Conservation (phyloP, 2,113 vertebrate species). For the Pionites leucogaster region DNA sequence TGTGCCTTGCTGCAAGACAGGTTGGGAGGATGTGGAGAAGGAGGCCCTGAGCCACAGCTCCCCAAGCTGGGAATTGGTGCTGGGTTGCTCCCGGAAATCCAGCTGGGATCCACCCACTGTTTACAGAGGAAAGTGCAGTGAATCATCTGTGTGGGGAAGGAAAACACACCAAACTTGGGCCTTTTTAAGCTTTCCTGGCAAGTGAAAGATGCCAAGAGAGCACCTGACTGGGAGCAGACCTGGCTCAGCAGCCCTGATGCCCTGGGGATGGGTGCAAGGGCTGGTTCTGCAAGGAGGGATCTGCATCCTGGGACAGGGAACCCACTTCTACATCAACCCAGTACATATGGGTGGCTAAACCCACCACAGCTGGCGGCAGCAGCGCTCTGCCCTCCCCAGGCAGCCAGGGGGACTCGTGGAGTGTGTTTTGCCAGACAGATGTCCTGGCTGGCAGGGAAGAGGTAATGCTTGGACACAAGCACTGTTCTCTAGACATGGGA, state of each 20-base stretch:
- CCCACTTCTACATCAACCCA: neutral
- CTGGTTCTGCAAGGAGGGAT: neutral
- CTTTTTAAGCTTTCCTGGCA: constrained; percentile 12
- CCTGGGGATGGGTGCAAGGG: accelerated
- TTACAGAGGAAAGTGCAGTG: constrained; percentile 11
- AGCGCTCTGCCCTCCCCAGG: neutral
- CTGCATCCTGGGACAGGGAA: neutral
- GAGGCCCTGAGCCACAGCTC: accelerated
- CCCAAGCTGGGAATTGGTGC: neutral
- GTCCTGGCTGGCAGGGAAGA: neutral
- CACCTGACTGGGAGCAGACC: neutral
- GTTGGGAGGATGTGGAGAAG: neutral
- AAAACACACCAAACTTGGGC: neutral
- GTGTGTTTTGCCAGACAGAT: neutral
- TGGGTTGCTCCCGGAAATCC: neutral
- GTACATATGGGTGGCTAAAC: neutral
- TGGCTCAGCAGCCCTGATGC: accelerated
- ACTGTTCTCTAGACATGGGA: neutral
- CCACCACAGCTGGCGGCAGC: neutral
- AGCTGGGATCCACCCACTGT: constrained; percentile 35
- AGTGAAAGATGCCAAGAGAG: neutral
- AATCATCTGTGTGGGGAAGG: constrained; percentile 39
- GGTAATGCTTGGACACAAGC: neutral
- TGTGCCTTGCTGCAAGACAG: neutral
- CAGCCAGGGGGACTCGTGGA: neutral